Evolutionary conservation across 2,888 invertebrate species (phyloP).

Genomic region (Spilosoma lubricipeda): DNA sequence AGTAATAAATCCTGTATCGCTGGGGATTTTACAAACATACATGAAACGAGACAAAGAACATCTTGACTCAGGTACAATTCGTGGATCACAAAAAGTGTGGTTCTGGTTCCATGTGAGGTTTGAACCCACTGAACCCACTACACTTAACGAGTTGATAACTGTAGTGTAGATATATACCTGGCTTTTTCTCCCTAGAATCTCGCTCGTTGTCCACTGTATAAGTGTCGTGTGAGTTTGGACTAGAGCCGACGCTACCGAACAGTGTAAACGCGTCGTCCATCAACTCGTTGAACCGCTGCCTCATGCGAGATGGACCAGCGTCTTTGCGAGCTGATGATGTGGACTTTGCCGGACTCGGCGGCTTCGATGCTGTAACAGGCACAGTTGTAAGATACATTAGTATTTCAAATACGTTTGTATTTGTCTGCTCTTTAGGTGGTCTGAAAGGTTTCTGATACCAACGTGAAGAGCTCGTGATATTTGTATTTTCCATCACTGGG

Average conservation of each 20-base stretch:
- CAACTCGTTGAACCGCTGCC: slow-evolving; percentile 91
- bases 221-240: slow-evolving; percentile 76
- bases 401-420: not conserved
- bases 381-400: not conserved
- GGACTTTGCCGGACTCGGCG: slow-evolving; percentile 67
- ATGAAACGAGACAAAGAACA: too few relatives aligned
- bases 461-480: too few relatives aligned
- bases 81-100: too few relatives aligned
- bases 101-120: too few relatives aligned
- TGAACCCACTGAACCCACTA: too few relatives aligned
- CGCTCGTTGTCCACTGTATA: slow-evolving; percentile 62
- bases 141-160: not conserved
- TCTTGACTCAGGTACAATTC: too few relatives aligned
- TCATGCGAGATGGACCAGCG: slow-evolving; percentile 87
- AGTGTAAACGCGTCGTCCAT: slow-evolving; percentile 93
- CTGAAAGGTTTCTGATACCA: too few relatives aligned
- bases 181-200: slow-evolving; percentile 52
- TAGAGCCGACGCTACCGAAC: slow-evolving; percentile 88
- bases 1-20: too few relatives aligned
- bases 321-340: slow-evolving; percentile 59
- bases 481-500: too few relatives aligned
- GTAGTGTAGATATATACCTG: slow-evolving; percentile 49
- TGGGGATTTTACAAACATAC: too few relatives aligned
- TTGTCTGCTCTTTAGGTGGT: not conserved
- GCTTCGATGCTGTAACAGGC: slow-evolving; percentile 69